Conservation (phyloP, 2,888 invertebrate species). For the Mimachlamys varia region DNA sequence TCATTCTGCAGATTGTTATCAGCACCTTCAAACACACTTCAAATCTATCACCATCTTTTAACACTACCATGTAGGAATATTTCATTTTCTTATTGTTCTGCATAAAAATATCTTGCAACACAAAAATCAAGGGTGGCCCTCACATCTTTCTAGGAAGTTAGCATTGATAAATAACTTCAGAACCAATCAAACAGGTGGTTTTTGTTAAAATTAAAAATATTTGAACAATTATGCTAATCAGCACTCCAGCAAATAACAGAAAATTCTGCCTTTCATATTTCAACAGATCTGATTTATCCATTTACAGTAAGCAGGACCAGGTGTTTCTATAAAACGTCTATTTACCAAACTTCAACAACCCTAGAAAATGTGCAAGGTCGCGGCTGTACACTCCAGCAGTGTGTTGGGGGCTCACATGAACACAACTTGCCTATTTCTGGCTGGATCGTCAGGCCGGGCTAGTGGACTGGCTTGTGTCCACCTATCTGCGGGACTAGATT, state of each 20-base stretch:
- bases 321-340: not conserved
- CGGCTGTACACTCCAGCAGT: not conserved
- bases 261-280: too few species aligned
- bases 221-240: not conserved
- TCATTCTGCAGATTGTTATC: not conserved
- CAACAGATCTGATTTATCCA: too few species aligned
- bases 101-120: not conserved
- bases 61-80: not conserved
- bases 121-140: not conserved
- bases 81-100: not conserved
- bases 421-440: slow-evolving; percentile 68
- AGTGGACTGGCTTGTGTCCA: slow-evolving; percentile 77
- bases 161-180: not conserved
- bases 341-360: not conserved
- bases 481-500: slow-evolving; percentile 69
- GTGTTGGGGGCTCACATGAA: not conserved
- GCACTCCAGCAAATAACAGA: not conserved
- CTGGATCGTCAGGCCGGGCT: slow-evolving; percentile 69
- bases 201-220: not conserved
- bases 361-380: slow-evolving; percentile 7
- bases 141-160: slow-evolving; percentile 7
- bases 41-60: not conserved
- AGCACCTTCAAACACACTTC: not conserved
- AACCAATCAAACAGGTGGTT: not conserved
- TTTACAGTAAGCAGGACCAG: too few species aligned